Evolutionary conservation across 1,140 invertebrate species (phyloP), one percentile per base, ranked within the genome.

Genomic region (Octopus bimaculoides): DNA sequence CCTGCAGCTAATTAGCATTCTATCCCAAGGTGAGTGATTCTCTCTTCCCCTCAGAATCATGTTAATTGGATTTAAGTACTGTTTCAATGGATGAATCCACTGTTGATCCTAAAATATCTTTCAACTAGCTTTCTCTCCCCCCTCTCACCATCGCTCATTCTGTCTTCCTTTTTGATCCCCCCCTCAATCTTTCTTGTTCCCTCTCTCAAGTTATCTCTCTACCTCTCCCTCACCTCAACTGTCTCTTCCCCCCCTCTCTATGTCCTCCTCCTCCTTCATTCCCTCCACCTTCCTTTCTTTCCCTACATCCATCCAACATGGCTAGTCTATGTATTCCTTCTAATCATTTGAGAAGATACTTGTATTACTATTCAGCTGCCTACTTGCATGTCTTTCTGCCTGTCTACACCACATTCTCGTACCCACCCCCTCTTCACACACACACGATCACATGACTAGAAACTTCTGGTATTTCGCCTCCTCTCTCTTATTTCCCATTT

Each of bases 381-480:
- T 41, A 41, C 26, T 41, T 80, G 7, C 78, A 75, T 80, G 7
- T 80, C 79, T 80, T 8, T 80, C 75, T 80, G n/a, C 78, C 79
- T 80, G n/a, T 80, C 79, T 80, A 6, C 54, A 41, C 54, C 69
- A 78, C 71, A 17, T 69, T 77, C n/a, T 52, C 77, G 3, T 41
- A 41, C 26, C 26, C 26, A 41, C 26, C 26, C 26, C 26, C 26
- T 41, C 26, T 41, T 41, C 26, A 41, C 26, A 41, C 26, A 41
- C 26, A 41, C 26, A 41, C 26, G 26, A 41, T 41, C 26, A 41
- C 26, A 41, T 41, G 26, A 41, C 26, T 41, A 41, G 26, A 41
- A 41, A 41, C 26, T 41, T 41, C 26, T 41, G 26, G 26, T 41
- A 41, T 41, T 41, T 41, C 26, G 1, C 26, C 26, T 41, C 26